These are phyloP conservation scores for Lophius americanus DNA, from an alignment of 2,797 vertebrate genomes.

Conservation along the genomic window DNA sequence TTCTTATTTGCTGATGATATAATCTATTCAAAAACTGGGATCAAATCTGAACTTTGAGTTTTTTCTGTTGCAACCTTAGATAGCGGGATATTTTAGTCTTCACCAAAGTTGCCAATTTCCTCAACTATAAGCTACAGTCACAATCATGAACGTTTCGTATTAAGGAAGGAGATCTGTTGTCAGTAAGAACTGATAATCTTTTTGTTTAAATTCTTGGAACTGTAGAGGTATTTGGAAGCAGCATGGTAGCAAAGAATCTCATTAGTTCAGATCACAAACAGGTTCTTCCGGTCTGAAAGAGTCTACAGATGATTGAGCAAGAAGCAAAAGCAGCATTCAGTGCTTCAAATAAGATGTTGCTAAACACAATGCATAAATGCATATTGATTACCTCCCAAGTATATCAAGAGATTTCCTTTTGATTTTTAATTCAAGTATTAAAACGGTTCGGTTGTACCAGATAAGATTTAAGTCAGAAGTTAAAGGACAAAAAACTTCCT, in stretches of 20 bases:
- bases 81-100: too few relatives aligned
- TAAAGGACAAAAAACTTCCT: background rate
- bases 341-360: constrained; percentile 14
- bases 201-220: constrained; percentile 15
- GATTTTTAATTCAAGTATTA: background rate
- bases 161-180: constrained; percentile 6
- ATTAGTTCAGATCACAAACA: constrained; percentile 14
- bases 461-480: background rate
- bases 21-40: too few relatives aligned
- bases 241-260: constrained; percentile 7
- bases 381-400: background rate
- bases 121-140: background rate
- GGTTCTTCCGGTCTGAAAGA: constrained; percentile 13
- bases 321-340: background rate
- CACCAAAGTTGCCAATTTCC: too few relatives aligned
- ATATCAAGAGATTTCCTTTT: too few relatives aligned
- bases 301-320: background rate
- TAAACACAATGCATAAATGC: background rate
- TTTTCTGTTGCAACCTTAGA: too few relatives aligned
- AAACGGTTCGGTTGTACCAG: background rate
- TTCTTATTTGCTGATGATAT: too few relatives aligned
- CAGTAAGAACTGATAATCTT: background rate
- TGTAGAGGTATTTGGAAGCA: constrained; percentile 6
- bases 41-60: too few relatives aligned
- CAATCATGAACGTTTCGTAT: background rate